These are phyloP conservation scores for Megamerina dolium DNA, from an alignment of 2,888 invertebrate species.

Conservation along the genomic window DNA sequence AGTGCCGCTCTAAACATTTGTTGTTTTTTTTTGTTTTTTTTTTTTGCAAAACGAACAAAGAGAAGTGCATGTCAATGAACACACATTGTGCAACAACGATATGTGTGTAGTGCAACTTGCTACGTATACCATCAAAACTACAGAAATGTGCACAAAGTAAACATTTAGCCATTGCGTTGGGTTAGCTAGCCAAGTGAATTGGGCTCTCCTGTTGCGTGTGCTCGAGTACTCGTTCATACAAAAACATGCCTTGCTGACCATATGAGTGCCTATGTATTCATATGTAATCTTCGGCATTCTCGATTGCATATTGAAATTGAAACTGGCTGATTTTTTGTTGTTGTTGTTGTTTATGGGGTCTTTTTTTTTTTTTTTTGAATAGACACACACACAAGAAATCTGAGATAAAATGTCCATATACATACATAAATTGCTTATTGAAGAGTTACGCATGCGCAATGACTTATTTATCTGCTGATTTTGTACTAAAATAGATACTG, in stretches of 20 bases:
- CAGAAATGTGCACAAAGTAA: conserved; percentile 8
- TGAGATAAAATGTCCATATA: no score
- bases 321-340: conserved; percentile 26
- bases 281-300: neutral
- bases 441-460: no score
- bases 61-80: conserved; percentile 34
- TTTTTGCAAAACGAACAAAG: no score
- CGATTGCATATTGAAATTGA: conserved; percentile 28
- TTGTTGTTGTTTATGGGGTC: conserved; percentile 5
- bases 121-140: conserved; percentile 23
- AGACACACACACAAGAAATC: no score
- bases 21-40: no score
- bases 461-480: no score
- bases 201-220: neutral
- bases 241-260: no score
- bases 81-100: conserved; percentile 18
- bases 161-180: neutral
- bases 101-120: conserved; percentile 1
- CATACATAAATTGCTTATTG: no score
- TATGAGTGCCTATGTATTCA: neutral
- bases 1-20: no score
- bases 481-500: no score
- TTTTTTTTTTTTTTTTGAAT: no score
- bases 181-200: conserved; percentile 4
- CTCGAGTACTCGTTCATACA: no score